These are phyloP conservation scores for Sceloporus tristichus DNA, from an alignment of 2,113 vertebrate genomes.

Conservation along the genomic window DNA sequence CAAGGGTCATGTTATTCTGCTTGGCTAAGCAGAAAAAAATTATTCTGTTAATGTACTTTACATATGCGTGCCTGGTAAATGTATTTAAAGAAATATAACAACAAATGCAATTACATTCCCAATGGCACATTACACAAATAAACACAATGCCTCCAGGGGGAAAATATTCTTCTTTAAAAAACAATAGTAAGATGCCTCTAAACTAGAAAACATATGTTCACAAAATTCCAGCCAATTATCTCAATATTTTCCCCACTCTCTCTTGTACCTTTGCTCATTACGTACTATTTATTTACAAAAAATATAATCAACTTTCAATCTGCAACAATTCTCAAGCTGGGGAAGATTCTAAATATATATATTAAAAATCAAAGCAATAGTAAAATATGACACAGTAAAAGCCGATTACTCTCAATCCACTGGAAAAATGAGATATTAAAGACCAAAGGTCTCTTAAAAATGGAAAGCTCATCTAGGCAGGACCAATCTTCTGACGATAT, in stretches of 20 bases:
- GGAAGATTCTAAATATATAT: background rate
- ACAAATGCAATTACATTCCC: constrained; percentile 18
- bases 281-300: background rate
- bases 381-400: background rate
- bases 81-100: background rate
- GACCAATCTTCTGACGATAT: background rate
- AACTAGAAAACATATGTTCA: background rate
- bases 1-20: background rate
- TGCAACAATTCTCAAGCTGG: background rate
- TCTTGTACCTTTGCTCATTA: background rate
- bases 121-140: background rate
- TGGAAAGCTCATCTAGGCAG: background rate
- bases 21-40: background rate
- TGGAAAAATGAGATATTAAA: background rate
- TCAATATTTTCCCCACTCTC: background rate
- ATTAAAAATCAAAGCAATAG: background rate
- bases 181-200: background rate
- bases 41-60: background rate
- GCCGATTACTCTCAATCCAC: background rate
- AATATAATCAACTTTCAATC: background rate
- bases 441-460: background rate
- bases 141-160: background rate
- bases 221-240: background rate
- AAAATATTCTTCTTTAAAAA: background rate
- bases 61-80: background rate